A percentile compares a stretch with the other conserved stretches of the same genome.
These are phyloP conservation scores for Phasia obesa DNA, from an alignment of 2,888 invertebrate genomes.

Conservation along the genomic window DNA sequence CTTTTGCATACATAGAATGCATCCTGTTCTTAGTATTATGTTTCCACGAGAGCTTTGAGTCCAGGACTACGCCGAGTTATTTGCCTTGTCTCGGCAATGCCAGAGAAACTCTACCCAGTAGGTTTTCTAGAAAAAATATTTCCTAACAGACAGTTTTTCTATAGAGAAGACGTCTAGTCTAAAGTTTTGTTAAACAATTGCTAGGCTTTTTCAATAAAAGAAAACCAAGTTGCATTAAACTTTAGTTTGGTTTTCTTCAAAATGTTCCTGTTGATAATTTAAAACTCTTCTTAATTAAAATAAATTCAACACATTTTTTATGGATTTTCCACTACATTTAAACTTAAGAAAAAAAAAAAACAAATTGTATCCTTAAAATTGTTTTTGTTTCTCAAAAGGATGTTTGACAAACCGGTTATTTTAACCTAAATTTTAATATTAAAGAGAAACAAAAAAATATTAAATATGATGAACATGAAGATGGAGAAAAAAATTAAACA, in stretches of 20 bases:
- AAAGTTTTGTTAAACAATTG: background rate
- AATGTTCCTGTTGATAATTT: background rate
- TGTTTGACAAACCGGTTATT: conserved; percentile 56
- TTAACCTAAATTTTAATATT: conserved; percentile 52
- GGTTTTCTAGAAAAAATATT: too few relatives aligned
- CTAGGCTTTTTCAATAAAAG: background rate
- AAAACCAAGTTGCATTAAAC: background rate
- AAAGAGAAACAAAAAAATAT: background rate
- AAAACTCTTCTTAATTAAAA: background rate
- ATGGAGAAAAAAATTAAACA: conserved; percentile 33
- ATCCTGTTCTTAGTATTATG: too few relatives aligned
- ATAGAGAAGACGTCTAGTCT: too few relatives aligned
- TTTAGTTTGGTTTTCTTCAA: background rate
- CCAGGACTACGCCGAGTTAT: too few relatives aligned
- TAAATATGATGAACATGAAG: background rate
- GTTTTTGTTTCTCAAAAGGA: background rate
- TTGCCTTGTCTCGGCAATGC: too few relatives aligned
- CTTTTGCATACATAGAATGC: too few relatives aligned
- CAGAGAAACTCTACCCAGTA: too few relatives aligned
- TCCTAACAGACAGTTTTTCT: too few relatives aligned
- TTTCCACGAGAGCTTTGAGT: too few relatives aligned
- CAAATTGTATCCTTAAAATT: conserved; percentile 25
- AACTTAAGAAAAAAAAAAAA: conserved; percentile 9
- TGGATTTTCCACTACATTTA: conserved; percentile 63
- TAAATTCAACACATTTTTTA: conserved; percentile 44